Evolutionary conservation across 2,888 invertebrate genomes (phyloP), one percentile per base, ranked within the genome.

Genomic region (Ecdyonurus torrentis): DNA sequence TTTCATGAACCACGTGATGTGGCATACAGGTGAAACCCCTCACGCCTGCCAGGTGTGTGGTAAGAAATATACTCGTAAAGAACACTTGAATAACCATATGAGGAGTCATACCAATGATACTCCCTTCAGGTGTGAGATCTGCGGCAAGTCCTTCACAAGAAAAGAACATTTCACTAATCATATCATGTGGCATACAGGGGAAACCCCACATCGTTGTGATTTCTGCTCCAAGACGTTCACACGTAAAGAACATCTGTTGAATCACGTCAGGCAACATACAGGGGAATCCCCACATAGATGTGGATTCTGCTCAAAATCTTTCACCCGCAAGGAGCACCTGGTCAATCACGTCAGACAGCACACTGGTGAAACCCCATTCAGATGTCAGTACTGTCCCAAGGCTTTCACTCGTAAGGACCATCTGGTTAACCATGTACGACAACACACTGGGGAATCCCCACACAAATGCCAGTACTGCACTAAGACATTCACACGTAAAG

Each of bases 151-250:
- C 68, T 91, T 91, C 76, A 89, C 89, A 65, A 81, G 90, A 73
- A 91, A 90, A 79, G 91, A 91, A 78, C 90, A 91, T 77, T 89
- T 89, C 79, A 88, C 87, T 83, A 89, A 89, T 79, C 89, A 90
- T 78, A 89, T 90, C 75, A 81, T 90, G 82, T 89, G 89, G 89
- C 89, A 90, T 75, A 89, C 89, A 71, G 89, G 86, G 59, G 88
- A 87, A 73, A 86, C 87, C 1, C 87, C 87, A 22, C 87, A 87
- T 72, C 82, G 87, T 59, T 87, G 87, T 72, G 86, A 87, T 72
- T 87, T 86, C 75, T 87, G 87, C 72, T 86, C 86, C 23, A 87
- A 87, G 74, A 86, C 87, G 3, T 87, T 87, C 73, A 87, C 87
- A 0, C 80, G 87, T 67, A 87, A 87, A 72, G 87, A 87, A 73